A percentile compares a stretch with the other conserved stretches of the same genome.
phyloP scores from a whole-genome alignment of 2,113 vertebrate genomes.

The Gavialis gangeticus region DNA sequence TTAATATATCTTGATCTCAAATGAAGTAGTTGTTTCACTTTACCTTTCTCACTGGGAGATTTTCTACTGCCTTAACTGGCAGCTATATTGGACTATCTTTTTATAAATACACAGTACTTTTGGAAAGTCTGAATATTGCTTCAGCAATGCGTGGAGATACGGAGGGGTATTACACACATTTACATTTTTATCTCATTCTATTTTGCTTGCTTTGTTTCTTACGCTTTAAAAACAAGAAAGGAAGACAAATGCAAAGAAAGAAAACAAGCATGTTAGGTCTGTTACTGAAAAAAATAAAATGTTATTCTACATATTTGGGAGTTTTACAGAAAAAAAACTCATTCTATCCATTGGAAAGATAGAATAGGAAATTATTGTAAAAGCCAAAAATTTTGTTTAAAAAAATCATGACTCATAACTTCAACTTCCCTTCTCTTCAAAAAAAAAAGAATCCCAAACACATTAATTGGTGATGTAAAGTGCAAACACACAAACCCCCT shows the following conservation, averaged over 20 bases:
- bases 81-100: background rate
- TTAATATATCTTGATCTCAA: conserved; percentile 53
- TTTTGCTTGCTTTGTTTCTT: background rate
- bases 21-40: conserved; percentile 44
- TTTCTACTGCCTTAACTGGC: background rate
- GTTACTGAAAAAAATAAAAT: background rate
- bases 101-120: background rate
- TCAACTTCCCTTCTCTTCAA: background rate
- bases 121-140: background rate
- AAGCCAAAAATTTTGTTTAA: background rate
- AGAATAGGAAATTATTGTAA: background rate
- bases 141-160: background rate
- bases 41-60: background rate
- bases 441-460: background rate
- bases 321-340: background rate
- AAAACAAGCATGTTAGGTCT: background rate
- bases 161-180: background rate
- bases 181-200: background rate
- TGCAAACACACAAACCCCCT: no score
- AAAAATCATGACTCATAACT: background rate
- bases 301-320: background rate
- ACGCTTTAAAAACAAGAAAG: background rate
- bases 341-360: background rate
- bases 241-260: background rate
- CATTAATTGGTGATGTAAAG: background rate